Evolutionary conservation across 2,113 vertebrate genomes (phyloP), one percentile per base, ranked within the genome.

Genomic region (Pedetes capensis): DNA sequence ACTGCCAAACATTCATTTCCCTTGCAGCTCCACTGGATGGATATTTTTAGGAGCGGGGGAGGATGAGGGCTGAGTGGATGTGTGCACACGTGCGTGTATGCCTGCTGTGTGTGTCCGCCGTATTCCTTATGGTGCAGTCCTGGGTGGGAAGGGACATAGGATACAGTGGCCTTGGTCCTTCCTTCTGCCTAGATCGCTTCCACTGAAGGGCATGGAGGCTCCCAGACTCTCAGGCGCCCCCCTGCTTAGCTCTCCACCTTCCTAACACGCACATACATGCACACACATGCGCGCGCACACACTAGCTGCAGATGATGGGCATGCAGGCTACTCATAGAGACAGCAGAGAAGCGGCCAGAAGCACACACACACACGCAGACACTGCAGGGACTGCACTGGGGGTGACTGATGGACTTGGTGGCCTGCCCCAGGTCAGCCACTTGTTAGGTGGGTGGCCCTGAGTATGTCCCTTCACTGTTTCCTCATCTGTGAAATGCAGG

Each of bases 1-100:
- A 97, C 96, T 80, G 44, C 97, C 97, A 97, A 98, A 97, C 97
- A 97, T 95, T 96, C 96, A 55, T 96, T 98, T 98, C 97, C 98
- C 96, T 97, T 95, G 85, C 78, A 96, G 85, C 86, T 95, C 91
- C 63, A 27, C 72, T 94, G 83, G 85, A 86, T 97, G 95, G 97
- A 87, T 96, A 95, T 96, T 96, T 97, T 96, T 97, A 96, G 94
- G 94, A 96, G 66, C 82, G 92, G n/a, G 63, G 61, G 66, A 95
- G 66, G 90, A 71, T 95, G 86, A 55, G 44, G 64, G 10, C 4
- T 57, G 47, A 81, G 49, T 69, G 76, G 55, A n/a, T 8, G 27
- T 32, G 27, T n/a, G 44, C 23, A 27, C 2, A 17, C 4, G 8
- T 29, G 0, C 2, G 6, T n/a, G 5, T 23, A 22, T n/a, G 64